Base-by-base conservation (phyloP, 2,113 vertebrate species). In the Chiloscyllium plagiosum region DNA sequence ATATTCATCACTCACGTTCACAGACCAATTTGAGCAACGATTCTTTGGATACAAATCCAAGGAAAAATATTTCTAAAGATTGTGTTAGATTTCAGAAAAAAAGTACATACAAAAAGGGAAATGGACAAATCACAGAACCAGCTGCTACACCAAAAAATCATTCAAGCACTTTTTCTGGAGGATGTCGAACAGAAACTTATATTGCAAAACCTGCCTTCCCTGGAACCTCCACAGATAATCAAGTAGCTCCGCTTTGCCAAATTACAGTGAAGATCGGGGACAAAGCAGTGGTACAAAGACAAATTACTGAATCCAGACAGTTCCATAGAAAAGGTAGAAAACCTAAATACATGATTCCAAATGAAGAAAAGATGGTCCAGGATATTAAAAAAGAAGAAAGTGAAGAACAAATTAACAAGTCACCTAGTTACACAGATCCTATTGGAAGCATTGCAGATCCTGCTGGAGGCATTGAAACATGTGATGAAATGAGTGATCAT, bases 221-320 rank as follows among this genome's bases (percentile, higher is more conserved):
- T 0, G 99, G 99, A 87, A 98, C 99, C 52, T 99, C 99, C 78
- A 96, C 98, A 26, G 98, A 98, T 78, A 98, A 98, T 96, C 98
- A 97, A 0, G 97, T 99, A 0, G 98, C 98, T 0, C 99, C 99
- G 3, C 98, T 99, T 50, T 99, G 99, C 97, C 99, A 99, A 96
- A 99, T 99, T 96, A 99, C 99, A 26, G 99, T 99, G 90, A 99
- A 99, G 98, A 99, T 99, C 0, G 99, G 99, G 93, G 99, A 99
- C 0, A 99, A 99, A 96, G 99, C 99, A 96, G 98, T 99, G 89
- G 98, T 99, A 90, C 98, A 99, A 93, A 98, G 99, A 96, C 98
- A 98, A 69, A 99, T 99, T 96, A 98, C 99, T 50, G 99, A 99
- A 61, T 99, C 99, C 0, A 99, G 99, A 90, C 95, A 99, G 33